phyloP scores from a whole-genome alignment of 2,113 vertebrate species.

The Zeus faber region DNA sequence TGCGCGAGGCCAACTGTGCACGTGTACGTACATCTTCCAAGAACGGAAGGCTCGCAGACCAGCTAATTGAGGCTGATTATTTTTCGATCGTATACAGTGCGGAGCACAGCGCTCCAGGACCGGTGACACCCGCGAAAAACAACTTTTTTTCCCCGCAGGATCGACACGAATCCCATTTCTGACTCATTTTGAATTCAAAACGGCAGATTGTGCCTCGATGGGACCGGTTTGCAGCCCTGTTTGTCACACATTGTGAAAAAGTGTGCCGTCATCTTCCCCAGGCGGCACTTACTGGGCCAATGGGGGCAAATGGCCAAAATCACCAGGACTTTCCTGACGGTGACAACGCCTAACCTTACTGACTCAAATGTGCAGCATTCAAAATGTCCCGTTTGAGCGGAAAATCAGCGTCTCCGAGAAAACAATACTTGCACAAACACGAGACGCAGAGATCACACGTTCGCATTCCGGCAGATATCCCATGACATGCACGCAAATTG shows the following conservation, averaged over 20 bases:
- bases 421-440: slow-evolving; percentile 41
- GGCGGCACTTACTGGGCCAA: slow-evolving; percentile 18
- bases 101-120: too few species aligned
- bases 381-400: too few species aligned
- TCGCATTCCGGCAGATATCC: too few species aligned
- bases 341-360: slow-evolving; percentile 36
- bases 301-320: slow-evolving; percentile 32
- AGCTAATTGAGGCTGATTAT: too few species aligned
- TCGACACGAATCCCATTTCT: too few species aligned
- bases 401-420: too few species aligned
- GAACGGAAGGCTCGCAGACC: too few species aligned
- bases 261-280: slow-evolving; percentile 6
- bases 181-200: slow-evolving; percentile 17
- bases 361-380: slow-evolving; percentile 41
- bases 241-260: not conserved
- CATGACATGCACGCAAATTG: too few species aligned
- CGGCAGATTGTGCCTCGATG: not conserved
- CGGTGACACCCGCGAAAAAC: too few species aligned
- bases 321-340: slow-evolving; percentile 32
- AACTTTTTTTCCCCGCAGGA: too few species aligned
- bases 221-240: too few species aligned
- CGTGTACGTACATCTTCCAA: slow-evolving; percentile 13
- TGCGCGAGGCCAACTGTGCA: not conserved
- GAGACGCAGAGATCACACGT: slow-evolving; percentile 12
- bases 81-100: too few species aligned